A percentile compares a stretch with the other conserved stretches of the same genome.
phyloP scores from a whole-genome alignment of 2,113 vertebrate species.

The Bufo bufo region DNA sequence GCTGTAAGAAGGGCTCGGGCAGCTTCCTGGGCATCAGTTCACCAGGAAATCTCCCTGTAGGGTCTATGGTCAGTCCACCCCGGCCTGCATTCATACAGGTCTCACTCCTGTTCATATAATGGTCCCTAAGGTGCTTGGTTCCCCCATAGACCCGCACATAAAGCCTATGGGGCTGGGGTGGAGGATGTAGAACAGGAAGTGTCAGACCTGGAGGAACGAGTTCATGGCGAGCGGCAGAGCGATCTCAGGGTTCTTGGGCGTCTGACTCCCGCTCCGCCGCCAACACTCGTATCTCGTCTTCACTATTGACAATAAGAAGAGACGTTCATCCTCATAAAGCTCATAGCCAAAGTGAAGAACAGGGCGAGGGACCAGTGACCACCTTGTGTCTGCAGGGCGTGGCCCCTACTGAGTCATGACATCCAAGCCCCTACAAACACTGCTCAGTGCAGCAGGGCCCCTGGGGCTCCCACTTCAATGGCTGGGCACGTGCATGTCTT shows the following conservation, averaged over 20 bases:
- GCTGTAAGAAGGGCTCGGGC: no score
- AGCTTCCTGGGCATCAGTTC: no score
- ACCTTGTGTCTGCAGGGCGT: background rate
- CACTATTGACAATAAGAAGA: background rate
- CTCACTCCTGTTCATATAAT: no score
- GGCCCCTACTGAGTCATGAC: conserved; percentile 1
- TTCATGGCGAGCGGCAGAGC: background rate
- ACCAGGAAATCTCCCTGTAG: no score
- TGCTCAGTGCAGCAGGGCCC: background rate
- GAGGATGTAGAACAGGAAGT: background rate
- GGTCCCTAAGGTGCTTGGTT: background rate
- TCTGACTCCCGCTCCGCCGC: conserved; percentile 16
- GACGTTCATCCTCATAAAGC: conserved; percentile 5
- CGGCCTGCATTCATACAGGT: no score
- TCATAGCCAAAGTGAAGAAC: conserved; percentile 10
- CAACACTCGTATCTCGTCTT: background rate
- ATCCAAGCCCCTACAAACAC: background rate
- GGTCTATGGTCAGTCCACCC: no score
- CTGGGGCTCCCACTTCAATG: conserved; percentile 25
- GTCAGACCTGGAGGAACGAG: conserved; percentile 21
- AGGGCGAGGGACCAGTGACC: conserved; percentile 5
- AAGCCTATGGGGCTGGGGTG: background rate
- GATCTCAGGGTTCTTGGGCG: conserved; percentile 31
- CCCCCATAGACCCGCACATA: background rate
- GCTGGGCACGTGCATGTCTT: background rate